Conservation (phyloP, 2,113 vertebrate genomes). For the Ophiodon elongatus region DNA sequence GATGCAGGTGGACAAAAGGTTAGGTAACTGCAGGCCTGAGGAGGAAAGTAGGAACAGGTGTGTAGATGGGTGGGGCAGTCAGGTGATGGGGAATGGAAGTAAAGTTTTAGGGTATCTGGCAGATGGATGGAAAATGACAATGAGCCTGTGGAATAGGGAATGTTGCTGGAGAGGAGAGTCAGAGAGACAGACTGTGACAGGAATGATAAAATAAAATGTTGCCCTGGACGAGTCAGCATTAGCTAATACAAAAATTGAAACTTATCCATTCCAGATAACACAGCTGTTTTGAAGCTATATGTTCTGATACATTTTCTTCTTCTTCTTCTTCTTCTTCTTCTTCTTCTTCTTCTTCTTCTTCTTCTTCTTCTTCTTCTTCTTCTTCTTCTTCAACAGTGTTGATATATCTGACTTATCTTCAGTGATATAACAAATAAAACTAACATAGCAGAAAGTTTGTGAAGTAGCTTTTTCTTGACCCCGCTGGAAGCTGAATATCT, state of each 20-base stretch:
- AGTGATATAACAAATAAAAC: neutral
- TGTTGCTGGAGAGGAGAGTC: neutral
- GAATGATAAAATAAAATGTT: neutral
- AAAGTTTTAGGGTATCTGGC: neutral
- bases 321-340: no score
- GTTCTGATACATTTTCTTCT: neutral
- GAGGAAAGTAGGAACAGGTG: neutral
- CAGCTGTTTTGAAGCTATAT: neutral
- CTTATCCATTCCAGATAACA: neutral
- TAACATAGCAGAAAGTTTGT: slow-evolving; percentile 11
- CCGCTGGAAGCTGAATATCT: slow-evolving; percentile 7
- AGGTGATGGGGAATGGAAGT: neutral
- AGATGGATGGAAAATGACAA: neutral
- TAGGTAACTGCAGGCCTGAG: neutral
- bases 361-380: neutral
- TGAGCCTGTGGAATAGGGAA: neutral
- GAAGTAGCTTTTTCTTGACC: neutral
- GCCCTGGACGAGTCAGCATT: neutral
- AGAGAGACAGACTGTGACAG: neutral
- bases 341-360: no score
- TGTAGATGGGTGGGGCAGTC: neutral
- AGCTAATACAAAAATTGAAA: no score
- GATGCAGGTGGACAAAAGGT: slow-evolving; percentile 1
- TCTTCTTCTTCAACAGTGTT: neutral
- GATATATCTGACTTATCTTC: neutral